Base-by-base conservation (phyloP, 1,140 invertebrate genomes). In the Conopomorpha cramerella region DNA sequence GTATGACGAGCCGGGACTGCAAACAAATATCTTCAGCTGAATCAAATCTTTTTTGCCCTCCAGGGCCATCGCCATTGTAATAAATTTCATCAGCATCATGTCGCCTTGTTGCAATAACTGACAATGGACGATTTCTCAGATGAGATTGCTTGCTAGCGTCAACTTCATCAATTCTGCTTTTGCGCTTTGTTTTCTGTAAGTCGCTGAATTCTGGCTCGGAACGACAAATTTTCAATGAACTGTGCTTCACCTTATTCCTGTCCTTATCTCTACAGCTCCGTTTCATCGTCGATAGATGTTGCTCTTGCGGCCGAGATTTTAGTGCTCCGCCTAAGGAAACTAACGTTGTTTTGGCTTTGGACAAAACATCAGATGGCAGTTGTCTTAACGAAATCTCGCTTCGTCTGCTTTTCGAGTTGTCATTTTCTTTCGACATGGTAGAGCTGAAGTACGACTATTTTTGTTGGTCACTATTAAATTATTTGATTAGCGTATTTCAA, bases 171-270 rank as follows among this genome's bases (percentile, higher is more conserved):
- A 60, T 43, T 2, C 66, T 53, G 43, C 66, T 71, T 36, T 58
- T 63, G 25, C 67, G 63, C 41, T 59, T 67, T 1, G 42, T 51
- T 30, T 66, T 61, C 12, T 56, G 44, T 15, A 61, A 38, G 25
- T 61, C 61, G 38, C 47, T 55, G 19, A 74, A 74, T 29, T 71
- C 70, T 1, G 70, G 70, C 15, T 74, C 70, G 0, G 70, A 74
- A n/a, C 55, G 51, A 30, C 56, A 55, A 23, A 34, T 64, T 39
- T 74, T 72, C 7, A 70, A 31, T 37, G 42, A 53, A 1, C 61
- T 52, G 10, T 51, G 43, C 30, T 39, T 58, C 26, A 59, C 65
- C 38, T 62, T 65, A 6, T 51, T 50, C 45, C 1, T 35, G 11
- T 8, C 62, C 53, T 23, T 59, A 50, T 34, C 63, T 70, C 7